Evolutionary conservation across 2,888 invertebrate genomes (phyloP), one percentile per base, ranked within the genome.

Genomic region (Cantharis nigra): DNA sequence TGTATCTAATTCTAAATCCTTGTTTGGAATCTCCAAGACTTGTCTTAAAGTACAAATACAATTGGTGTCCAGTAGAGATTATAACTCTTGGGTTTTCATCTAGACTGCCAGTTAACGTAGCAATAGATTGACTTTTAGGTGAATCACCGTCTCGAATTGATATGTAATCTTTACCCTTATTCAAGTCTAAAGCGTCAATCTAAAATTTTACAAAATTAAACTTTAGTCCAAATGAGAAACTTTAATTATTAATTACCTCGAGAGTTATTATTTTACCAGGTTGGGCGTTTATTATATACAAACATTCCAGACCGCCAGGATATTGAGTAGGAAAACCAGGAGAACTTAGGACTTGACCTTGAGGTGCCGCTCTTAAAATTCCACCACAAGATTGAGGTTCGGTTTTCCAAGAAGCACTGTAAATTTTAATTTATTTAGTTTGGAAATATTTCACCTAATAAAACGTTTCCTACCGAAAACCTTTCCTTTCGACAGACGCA

Each of bases 291-390:
- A 99, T 94, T 70, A 96, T 94, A 89, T 98, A 98, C 72, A 97
- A 92, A 83, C 98, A 98, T 90, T 98, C 98, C 80, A 98, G 90
- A n/a, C 98, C 98, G 72, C 98, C 97, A 0, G 98, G 97, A 89
- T 98, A 98, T 83, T 94, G 94, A 83, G 94, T 94, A 0, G 98
- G 98, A 89, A 97, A 98, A 75, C 97, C 96, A 74, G 98, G 97
- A 67, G 97, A 97, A 14, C 94, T 94, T 71, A 98, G 90, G 3
- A 95, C 92, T 90, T 98, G 98, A 28, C 95, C 94, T 89, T 97
- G 97, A 69, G 95, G 93, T 11, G 96, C 96, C 0, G 98, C 97
- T 84, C 95, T 91, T 69, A 98, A 90, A 75, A 92, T 92, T 28
- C 98, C 98, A 49, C 98, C 98, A 86, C 98, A 98, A 67, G 93